Base-by-base conservation (phyloP, 2,797 vertebrate genomes). In the Cuculus canorus region DNA sequence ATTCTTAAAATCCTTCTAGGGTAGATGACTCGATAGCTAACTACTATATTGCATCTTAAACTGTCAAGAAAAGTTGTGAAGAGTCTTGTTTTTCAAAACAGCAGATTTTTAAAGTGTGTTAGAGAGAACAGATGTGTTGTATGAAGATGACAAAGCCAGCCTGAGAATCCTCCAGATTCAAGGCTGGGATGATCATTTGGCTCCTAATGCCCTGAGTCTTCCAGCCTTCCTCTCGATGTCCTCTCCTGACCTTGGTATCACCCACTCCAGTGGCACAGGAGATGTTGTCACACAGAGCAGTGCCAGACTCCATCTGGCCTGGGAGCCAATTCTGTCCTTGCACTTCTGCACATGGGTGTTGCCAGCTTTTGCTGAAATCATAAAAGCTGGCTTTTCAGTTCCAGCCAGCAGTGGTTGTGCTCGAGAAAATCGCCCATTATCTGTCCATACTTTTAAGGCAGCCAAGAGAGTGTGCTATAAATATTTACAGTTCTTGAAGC, bases 311-410 rank as follows among this genome's bases (percentile, higher is more conserved):
- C 1, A 7, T 57, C 71, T 68, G 41, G 30, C 35, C 71, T 48
- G 57, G 68, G 45, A 93, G 61, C 68, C 63, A 71, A 1, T 47
- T 65, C 79, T 56, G 45, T 37, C 68, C 63, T 65, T 87, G 57
- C 52, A 39, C 57, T 76, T 64, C 16, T 47, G 9, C 2, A 2
- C 0, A 0, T 65, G 79, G 27, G 33, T 69, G 47, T 45, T 76
- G 59, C 63, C 85, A 93, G 54, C 82, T 66, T 94, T 37, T 91
- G 65, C 82, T 93, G 79, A 73, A 88, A 52, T 81, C 37, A 35
- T 63, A 32, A 71, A 92, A 93, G 41, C 89, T 91, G 66, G n/a
- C 82, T 93, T 89, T 52, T 54, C 64, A 22, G 4, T 88, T 86
- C 79, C 60, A 93, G 82, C 63, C 82, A 82, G 45, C 59, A 73